Conservation (phyloP, 2,113 vertebrate species). For the Centropristis striata region DNA sequence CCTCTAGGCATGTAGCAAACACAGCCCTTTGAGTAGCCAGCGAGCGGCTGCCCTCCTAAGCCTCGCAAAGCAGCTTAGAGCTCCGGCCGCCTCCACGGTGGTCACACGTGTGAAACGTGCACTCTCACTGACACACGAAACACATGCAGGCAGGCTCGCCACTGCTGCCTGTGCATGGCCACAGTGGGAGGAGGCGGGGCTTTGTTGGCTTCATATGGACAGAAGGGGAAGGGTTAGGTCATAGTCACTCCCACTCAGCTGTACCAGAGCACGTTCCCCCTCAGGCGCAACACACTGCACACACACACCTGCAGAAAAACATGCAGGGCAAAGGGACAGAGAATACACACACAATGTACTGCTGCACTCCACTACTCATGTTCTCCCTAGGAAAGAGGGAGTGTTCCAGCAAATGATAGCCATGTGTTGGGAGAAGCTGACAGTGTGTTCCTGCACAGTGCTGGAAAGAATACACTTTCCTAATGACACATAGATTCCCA, state of each 20-base stretch:
- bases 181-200: slow-evolving; percentile 53
- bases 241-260: slow-evolving; percentile 78
- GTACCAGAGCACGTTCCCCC: slow-evolving; percentile 72
- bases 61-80: slow-evolving; percentile 81
- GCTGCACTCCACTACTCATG: slow-evolving; percentile 42
- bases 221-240: slow-evolving; percentile 49
- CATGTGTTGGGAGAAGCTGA: slow-evolving; percentile 72
- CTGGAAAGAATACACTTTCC: slow-evolving; percentile 60
- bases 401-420: slow-evolving; percentile 65
- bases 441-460: slow-evolving; percentile 47
- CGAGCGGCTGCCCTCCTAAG: slow-evolving; percentile 76
- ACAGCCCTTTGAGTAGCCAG: slow-evolving; percentile 66
- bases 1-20: slow-evolving; percentile 70
- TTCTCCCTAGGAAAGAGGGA: slow-evolving; percentile 47
- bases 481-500: slow-evolving; percentile 72
- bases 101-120: slow-evolving; percentile 83
- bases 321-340: slow-evolving; percentile 38
- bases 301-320: slow-evolving; percentile 67
- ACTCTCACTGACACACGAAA: slow-evolving; percentile 67
- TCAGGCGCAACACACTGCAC: slow-evolving; percentile 50
- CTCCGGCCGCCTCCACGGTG: slow-evolving; percentile 61
- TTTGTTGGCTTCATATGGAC: slow-evolving; percentile 25
- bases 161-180: slow-evolving; percentile 29
- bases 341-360: slow-evolving; percentile 31
- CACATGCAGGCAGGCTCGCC: slow-evolving; percentile 45